A percentile compares a stretch with the other conserved stretches of the same genome.
Evolutionary conservation across 2,888 invertebrate species (phyloP).

Genomic region (Phyllotreta striolata): DNA sequence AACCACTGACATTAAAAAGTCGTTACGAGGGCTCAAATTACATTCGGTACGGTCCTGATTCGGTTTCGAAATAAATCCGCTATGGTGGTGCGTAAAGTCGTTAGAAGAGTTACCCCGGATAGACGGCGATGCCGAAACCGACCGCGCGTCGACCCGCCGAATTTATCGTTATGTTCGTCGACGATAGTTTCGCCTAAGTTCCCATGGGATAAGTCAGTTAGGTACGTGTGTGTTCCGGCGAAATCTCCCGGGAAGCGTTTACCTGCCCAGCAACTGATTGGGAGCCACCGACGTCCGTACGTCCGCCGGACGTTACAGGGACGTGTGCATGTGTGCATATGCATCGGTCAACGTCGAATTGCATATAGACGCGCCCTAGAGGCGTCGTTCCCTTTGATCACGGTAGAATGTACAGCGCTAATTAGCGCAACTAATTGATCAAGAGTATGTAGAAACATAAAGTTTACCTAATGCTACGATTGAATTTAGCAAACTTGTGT

Average conservation of each 20-base stretch:
- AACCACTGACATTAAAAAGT: too few relatives aligned
- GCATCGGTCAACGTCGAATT: not conserved
- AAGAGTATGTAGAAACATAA: too few relatives aligned
- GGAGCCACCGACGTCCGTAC: conserved; percentile 51
- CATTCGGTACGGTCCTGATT: conserved; percentile 1
- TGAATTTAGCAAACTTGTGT: too few relatives aligned
- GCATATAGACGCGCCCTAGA: not conserved
- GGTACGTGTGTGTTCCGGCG: conserved; percentile 58
- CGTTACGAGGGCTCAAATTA: too few relatives aligned
- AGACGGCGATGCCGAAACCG: conserved; percentile 21
- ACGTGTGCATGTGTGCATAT: conserved; percentile 29
- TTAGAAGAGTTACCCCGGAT: conserved; percentile 44
- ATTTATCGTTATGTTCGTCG: conserved; percentile 59
- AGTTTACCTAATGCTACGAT: too few relatives aligned
- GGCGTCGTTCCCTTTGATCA: conserved; percentile 6
- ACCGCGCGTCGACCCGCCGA: conserved; percentile 40
- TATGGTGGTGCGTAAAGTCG: conserved; percentile 55
- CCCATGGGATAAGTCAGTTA: conserved; percentile 60
- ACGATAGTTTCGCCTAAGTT: conserved; percentile 50
- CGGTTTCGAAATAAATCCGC: conserved; percentile 46
- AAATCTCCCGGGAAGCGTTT: conserved; percentile 59
- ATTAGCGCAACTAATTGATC: too few relatives aligned
- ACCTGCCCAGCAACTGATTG: conserved; percentile 62
- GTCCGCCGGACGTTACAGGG: conserved; percentile 37
- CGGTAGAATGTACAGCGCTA: too few relatives aligned